Percentiles rank a stretch among this genome's conserved stretches.
phyloP scores from a whole-genome alignment of 2,797 vertebrate species.

The Vireo griseus region DNA sequence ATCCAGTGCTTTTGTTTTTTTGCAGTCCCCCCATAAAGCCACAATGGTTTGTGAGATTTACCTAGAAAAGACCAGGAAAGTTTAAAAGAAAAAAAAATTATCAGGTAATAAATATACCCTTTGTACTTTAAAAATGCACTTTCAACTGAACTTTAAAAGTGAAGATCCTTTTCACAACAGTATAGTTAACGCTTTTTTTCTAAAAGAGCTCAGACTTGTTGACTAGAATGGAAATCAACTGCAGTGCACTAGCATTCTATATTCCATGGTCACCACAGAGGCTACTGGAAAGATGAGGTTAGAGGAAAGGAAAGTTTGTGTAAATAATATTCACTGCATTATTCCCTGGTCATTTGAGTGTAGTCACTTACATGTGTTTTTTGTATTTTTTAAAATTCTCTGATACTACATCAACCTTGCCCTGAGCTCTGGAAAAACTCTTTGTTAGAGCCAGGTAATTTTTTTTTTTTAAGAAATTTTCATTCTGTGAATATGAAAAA shows the following conservation, averaged over 20 bases:
- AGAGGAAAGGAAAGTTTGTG: neutral
- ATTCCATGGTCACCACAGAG: neutral
- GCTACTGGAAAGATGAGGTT: neutral
- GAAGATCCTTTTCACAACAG: neutral
- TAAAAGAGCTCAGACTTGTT: neutral
- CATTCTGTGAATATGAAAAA: neutral
- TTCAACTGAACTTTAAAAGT: neutral
- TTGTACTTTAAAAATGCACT: neutral
- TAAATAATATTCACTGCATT: neutral
- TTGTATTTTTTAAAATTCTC: neutral
- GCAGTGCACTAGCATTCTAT: neutral
- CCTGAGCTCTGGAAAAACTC: neutral
- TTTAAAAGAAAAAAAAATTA: neutral
- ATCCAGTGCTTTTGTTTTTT: constrained; percentile 93
- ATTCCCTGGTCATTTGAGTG: neutral
- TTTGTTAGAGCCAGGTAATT: neutral
- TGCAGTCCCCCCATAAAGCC: constrained; percentile 98
- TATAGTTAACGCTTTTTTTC: neutral
- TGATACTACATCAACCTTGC: neutral
- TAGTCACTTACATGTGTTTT: neutral
- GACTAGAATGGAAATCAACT: constrained; percentile 20
- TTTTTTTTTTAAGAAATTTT: neutral
- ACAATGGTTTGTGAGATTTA: constrained; percentile 94
- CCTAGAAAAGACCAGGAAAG: constrained; percentile 70
- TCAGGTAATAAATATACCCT: neutral